Evolutionary conservation across 2,888 invertebrate genomes (phyloP).

Genomic region (Dolichomitus sp.): DNA sequence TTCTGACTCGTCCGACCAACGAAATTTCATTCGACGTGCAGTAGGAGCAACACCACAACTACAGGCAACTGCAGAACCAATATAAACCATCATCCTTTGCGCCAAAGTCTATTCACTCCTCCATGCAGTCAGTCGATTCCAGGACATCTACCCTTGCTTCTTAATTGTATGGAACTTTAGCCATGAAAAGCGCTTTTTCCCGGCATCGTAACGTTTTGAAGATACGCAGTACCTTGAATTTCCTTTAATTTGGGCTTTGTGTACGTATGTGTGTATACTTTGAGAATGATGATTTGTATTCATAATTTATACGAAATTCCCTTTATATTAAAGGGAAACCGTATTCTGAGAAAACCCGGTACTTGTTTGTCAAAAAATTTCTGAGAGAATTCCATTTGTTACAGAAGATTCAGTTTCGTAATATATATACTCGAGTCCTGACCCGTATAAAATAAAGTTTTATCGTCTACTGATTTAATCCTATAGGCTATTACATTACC

Average conservation of each 20-base stretch:
- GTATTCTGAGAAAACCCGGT: too few relatives aligned
- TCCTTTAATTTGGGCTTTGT: not conserved
- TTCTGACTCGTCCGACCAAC: constrained; percentile 61
- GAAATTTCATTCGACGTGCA: constrained; percentile 58
- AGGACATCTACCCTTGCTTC: constrained; percentile 56
- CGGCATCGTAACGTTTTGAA: not conserved
- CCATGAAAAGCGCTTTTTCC: constrained; percentile 40
- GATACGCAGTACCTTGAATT: constrained; percentile 24
- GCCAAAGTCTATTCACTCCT: constrained; percentile 16
- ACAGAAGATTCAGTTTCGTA: too few relatives aligned
- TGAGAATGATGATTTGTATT: constrained; percentile 51
- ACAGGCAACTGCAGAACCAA: constrained; percentile 17
- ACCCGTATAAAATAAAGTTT: too few relatives aligned
- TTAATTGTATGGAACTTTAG: constrained; percentile 51
- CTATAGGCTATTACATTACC: too few relatives aligned
- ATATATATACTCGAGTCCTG: too few relatives aligned
- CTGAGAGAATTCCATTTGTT: too few relatives aligned
- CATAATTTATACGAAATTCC: constrained; percentile 52
- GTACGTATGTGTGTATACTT: not conserved
- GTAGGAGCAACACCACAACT: not conserved
- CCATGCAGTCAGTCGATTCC: constrained; percentile 1
- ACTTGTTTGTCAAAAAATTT: too few relatives aligned
- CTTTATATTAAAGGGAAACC: constrained; percentile 25
- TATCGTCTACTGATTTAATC: too few relatives aligned
- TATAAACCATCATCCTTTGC: constrained; percentile 19